Base-by-base conservation (phyloP, 2,888 invertebrate species). In the Apodemia mormo region DNA sequence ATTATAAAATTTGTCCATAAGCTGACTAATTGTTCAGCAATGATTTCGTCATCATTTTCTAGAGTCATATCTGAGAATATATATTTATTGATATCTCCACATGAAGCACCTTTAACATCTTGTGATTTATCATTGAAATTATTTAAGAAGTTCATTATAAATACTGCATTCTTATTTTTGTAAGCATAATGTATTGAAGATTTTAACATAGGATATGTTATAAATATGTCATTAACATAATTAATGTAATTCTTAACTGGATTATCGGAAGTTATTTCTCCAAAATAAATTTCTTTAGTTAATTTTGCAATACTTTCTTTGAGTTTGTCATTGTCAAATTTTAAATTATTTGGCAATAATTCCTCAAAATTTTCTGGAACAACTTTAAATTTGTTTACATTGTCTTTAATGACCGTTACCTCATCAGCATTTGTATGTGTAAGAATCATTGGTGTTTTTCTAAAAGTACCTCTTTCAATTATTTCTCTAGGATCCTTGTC, bases 1-100 rank as follows among this genome's bases (percentile, higher is more conserved):
- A 80, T 85, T 22, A 91, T 85, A 69, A 91, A 93, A 74, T 90
- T 91, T 33, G 74, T 81, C 79, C 84, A 84, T 49, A 93, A 72
- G 8, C 74, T 80, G 1, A 82, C 75, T 12, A 92, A 69, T 72
- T 75, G 84, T n/a, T 82, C 75, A 3, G 79, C 73, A 6, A 81
- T 74, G 9, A 76, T 2, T 43, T 83, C 78, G 65, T 84, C 80
- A 10, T 75, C 72, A 12, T 77, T 73, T 12, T 70, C 73, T 5
- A 77, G 67, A 43, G 79, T 72, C 33, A 80, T 74, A 37, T 75
- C 78, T 9, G 72, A 70, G 74, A 81, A 84, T 49, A 91, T 76
- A 73, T 83, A 88, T 54, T 84, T 80, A 10, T 80, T 77, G 14
- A 89, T 70, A 30, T 80, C 82, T 29, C 78, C 80, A 67, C 77